Evolutionary conservation across 2,113 vertebrate genomes (phyloP).

Genomic region (Ibidorhyncha struthersii): DNA sequence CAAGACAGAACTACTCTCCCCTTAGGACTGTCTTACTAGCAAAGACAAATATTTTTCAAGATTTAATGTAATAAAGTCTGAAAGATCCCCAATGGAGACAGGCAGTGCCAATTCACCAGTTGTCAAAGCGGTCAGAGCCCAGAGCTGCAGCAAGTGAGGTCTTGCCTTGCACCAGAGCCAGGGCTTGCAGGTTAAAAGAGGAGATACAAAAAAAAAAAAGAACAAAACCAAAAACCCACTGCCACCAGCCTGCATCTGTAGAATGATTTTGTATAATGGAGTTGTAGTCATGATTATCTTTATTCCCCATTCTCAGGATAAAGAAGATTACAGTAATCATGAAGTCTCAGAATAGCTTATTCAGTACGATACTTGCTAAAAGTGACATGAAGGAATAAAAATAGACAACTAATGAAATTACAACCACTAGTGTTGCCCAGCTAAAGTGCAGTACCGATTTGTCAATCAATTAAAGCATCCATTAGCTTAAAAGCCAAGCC

Average conservation of each 20-base stretch:
- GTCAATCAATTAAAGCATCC: not conserved
- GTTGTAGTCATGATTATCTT: not conserved
- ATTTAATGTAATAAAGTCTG: not conserved
- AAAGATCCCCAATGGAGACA: not conserved
- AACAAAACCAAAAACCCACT: not conserved
- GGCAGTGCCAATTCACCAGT: accelerated
- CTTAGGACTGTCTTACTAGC: not conserved
- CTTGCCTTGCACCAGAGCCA: not conserved
- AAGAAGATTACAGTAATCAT: not conserved
- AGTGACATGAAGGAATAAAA: not conserved
- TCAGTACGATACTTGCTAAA: not conserved
- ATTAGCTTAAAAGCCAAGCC: not conserved
- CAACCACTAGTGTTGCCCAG: not conserved
- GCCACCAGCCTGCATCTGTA: not conserved
- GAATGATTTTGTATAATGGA: not conserved
- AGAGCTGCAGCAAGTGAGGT: not conserved
- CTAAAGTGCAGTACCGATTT: not conserved
- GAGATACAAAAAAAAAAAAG: not conserved
- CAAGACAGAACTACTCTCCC: not conserved
- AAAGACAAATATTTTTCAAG: not conserved
- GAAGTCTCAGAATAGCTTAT: not conserved
- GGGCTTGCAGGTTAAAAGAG: not conserved
- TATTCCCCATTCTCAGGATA: not conserved
- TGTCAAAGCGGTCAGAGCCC: not conserved
- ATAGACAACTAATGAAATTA: not conserved